Conservation (phyloP, 2,113 vertebrate species). For the human (Homo sapiens) region DNA sequence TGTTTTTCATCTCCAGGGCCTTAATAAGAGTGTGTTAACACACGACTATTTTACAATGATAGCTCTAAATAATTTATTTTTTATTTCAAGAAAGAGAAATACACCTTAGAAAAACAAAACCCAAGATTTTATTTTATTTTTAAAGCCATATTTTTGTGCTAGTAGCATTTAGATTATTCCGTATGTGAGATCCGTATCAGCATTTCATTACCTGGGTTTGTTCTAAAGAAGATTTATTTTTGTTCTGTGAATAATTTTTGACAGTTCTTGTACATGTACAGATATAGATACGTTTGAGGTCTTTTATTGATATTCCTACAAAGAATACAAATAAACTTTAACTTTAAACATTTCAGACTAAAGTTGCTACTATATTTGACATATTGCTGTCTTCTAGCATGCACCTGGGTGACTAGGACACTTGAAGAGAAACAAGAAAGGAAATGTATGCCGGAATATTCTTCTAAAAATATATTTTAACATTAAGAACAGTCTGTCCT, state of each 20-base stretch:
- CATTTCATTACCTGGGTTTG: conserved; percentile 89
- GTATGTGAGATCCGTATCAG: conserved; percentile 84
- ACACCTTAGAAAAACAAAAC: conserved; percentile 82
- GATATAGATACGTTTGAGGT: conserved; percentile 88
- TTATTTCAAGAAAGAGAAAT: conserved; percentile 84
- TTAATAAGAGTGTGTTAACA: conserved; percentile 85
- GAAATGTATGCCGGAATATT: background rate
- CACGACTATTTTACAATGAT: conserved; percentile 85
- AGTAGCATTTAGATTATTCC: conserved; percentile 84
- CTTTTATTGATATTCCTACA: conserved; percentile 90
- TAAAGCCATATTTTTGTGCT: conserved; percentile 88
- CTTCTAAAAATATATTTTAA: conserved; percentile 20
- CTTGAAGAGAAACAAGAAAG: background rate
- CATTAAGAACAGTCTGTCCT: background rate
- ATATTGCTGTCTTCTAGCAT: background rate
- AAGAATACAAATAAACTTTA: conserved; percentile 90
- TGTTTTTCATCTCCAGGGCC: conserved; percentile 83
- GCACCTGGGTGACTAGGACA: background rate
- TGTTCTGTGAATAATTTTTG: conserved; percentile 91
- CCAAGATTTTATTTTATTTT: conserved; percentile 84
- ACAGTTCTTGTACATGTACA: conserved; percentile 90
- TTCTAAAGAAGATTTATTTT: conserved; percentile 92
- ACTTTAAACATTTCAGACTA: conserved; percentile 87
- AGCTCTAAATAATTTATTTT: conserved; percentile 90
- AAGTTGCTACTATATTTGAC: conserved; percentile 33